Evolutionary conservation across 1,140 invertebrate species (phyloP), one percentile per base, ranked within the genome.

Genomic region (Acromyrmex echinatior): DNA sequence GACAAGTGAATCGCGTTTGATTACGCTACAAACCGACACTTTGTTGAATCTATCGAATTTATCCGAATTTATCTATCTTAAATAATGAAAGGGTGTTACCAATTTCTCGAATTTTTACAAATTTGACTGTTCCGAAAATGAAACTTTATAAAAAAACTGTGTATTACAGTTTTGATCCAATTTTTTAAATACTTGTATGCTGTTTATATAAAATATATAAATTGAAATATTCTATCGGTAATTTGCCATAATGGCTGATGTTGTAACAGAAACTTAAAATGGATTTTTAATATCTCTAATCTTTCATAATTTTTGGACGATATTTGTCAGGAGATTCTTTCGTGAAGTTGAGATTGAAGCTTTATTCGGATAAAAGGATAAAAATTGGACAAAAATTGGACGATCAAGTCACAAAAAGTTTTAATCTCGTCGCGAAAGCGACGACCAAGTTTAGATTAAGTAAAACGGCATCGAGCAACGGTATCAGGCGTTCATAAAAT

Each of bases 401-500:
- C n/a, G 56, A 84, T 68, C 6, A 28, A 58, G 16, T 25, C 14
- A 45, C 18, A 62, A 21, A 73, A 49, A 62, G 25, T 84, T 84
- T 76, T 62, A 84, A 84, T 76, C 70, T 21, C 25, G 53, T 12
- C 21, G 53, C 53, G 68, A 82, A 58, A 21, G 18, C 25, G 35
- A 49, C 25, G 35, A 60, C 53, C 35, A 84, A 84, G 25, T 84
- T 76, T 82, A 82, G 56, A 62, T 62, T 76, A 84, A 35, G 12
- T 45, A 31, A 82, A 82, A 49, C 39, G 51, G 56, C 53, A 63
- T 0, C 39, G 68, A 68, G 39, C 39, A 63, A 76, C n/a, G 80
- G 35, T 39, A 39, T 39, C 35, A 6, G 0, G 25, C 18, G 66
- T 74, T 84, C 39, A 28, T 25, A 35, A 84, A 84, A 76, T 84